Evolutionary conservation across 2,113 vertebrate species (phyloP).

Genomic region (Indicator indicator): DNA sequence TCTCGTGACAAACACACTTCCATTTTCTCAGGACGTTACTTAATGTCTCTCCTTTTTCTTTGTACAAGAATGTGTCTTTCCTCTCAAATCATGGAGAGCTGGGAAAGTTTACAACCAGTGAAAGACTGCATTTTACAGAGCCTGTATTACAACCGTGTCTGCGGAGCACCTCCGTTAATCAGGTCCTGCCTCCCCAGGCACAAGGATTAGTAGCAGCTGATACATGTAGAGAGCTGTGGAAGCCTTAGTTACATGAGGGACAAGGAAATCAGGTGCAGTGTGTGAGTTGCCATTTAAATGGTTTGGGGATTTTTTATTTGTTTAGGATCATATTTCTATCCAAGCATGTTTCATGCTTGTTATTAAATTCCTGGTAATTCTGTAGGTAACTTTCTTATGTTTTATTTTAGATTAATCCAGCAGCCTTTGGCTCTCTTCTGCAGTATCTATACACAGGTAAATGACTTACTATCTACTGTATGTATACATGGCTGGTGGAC

Average conservation of each 20-base stretch:
- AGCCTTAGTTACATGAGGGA: not conserved
- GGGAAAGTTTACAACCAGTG: not conserved
- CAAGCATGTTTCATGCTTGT: not conserved
- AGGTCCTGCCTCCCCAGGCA: not conserved
- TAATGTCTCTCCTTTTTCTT: not conserved
- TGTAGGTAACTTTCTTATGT: not conserved
- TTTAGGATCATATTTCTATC: not conserved
- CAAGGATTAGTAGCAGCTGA: not conserved
- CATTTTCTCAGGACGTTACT: not conserved
- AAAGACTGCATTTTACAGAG: not conserved
- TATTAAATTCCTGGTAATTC: not conserved
- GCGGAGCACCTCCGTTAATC: not conserved
- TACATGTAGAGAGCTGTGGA: not conserved
- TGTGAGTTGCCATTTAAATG: not conserved
- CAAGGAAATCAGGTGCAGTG: not conserved
- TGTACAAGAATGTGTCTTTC: not conserved
- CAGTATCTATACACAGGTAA: constrained; percentile 97
- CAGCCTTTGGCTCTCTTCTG: constrained; percentile 91
- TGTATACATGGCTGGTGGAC: not conserved
- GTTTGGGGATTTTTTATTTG: not conserved
- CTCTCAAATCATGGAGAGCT: not conserved
- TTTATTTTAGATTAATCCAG: constrained; percentile 88
- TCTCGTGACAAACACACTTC: not conserved
- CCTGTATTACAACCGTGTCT: not conserved
- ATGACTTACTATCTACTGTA: not conserved